Percentiles rank a stretch among this genome's conserved stretches.
Evolutionary conservation across 2,888 invertebrate genomes (phyloP).

Genomic region (Caenorhabditis macrosperma): DNA sequence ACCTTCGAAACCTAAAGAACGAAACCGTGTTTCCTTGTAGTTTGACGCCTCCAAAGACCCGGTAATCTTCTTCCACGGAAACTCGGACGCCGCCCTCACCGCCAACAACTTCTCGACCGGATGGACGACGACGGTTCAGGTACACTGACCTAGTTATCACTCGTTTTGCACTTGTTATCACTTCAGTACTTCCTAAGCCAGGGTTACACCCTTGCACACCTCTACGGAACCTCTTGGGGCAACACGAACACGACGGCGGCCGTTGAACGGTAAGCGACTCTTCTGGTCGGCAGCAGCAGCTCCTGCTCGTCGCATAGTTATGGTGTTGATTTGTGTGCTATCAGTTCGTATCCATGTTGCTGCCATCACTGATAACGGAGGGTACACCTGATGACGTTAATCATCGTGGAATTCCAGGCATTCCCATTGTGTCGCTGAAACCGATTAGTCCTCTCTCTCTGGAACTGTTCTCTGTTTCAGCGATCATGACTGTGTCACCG

Average conservation of each 20-base stretch:
- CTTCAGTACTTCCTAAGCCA: conserved; percentile 61
- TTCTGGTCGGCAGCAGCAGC: no score
- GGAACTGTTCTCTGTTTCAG: conserved; percentile 42
- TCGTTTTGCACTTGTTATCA: background rate
- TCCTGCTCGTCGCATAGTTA: conserved; percentile 1
- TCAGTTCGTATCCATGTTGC: conserved; percentile 40
- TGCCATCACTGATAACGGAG: conserved; percentile 19
- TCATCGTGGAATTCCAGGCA: conserved; percentile 23
- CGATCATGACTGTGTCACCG: conserved; percentile 66
- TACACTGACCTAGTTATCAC: conserved; percentile 15
- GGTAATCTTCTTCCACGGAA: conserved; percentile 71
- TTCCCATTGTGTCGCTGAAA: background rate
- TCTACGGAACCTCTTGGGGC: conserved; percentile 73
- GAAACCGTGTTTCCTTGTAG: conserved; percentile 5
- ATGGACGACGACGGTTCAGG: conserved; percentile 62
- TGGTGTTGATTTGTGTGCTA: background rate
- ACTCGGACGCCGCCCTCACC: conserved; percentile 69
- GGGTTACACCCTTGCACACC: conserved; percentile 62
- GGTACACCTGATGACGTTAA: conserved; percentile 1
- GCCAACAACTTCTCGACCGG: conserved; percentile 68
- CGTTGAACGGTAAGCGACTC: conserved; percentile 35
- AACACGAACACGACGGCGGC: conserved; percentile 58
- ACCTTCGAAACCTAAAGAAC: background rate
- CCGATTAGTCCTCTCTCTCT: no score
- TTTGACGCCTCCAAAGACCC: conserved; percentile 49